Evolutionary conservation across 2,113 vertebrate genomes (phyloP).

Genomic region (Apeltes quadracus): DNA sequence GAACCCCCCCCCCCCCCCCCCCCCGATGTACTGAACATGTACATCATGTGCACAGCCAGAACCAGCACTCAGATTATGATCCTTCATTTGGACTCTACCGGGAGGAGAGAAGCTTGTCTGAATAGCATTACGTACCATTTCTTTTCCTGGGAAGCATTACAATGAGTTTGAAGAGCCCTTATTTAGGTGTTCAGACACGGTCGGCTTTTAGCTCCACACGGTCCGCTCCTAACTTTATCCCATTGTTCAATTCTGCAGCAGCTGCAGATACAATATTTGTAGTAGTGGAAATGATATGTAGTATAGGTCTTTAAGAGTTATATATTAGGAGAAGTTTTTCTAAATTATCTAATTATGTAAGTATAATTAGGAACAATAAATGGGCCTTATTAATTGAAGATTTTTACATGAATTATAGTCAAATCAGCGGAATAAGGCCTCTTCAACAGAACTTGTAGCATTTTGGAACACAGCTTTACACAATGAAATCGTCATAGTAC

Average conservation of each 20-base stretch:
- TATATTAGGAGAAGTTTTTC: neutral
- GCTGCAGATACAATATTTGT: slow-evolving; percentile 27
- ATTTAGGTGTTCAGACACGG: slow-evolving; percentile 22
- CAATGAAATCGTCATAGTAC: neutral
- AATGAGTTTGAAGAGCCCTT: neutral
- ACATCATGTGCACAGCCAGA: too few relatives aligned
- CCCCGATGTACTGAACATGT: too few relatives aligned
- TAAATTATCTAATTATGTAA: neutral
- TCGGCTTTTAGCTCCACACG: slow-evolving; percentile 10
- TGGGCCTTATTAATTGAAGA: neutral
- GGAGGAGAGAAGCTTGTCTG: neutral
- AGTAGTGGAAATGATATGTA: neutral
- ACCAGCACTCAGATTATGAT: slow-evolving; percentile 4
- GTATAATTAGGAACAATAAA: neutral
- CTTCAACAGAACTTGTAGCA: neutral
- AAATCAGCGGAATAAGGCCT: too few relatives aligned
- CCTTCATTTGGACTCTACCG: neutral
- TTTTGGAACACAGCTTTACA: neutral
- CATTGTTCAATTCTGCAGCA: slow-evolving; percentile 15
- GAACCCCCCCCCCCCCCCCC: too few relatives aligned
- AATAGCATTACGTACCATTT: neutral
- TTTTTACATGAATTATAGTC: neutral
- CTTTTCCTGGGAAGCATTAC: slow-evolving; percentile 1
- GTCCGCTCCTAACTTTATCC: slow-evolving; percentile 14
- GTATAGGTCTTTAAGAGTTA: neutral